A percentile compares a stretch with the other conserved stretches of the same genome.
These are phyloP conservation scores for Protophormia terraenovae DNA, from an alignment of 2,888 invertebrate genomes.

Conservation along the genomic window DNA sequence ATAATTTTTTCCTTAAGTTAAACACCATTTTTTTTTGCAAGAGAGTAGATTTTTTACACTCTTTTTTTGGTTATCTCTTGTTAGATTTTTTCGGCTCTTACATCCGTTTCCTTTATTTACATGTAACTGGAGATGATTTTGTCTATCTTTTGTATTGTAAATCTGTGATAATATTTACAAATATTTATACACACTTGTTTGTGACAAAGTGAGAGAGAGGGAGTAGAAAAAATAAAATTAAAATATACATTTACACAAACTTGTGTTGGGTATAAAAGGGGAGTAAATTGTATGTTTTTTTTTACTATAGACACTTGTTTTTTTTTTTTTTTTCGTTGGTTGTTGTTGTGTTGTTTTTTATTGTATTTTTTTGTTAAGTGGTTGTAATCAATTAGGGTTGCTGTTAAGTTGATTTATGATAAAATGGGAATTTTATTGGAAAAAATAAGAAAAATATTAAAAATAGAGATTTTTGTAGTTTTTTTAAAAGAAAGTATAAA, in stretches of 20 bases:
- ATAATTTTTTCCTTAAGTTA: background rate
- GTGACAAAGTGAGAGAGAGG: background rate
- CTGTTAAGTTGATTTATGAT: too few species aligned
- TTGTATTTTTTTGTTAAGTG: constrained; percentile 6
- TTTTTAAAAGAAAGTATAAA: too few species aligned
- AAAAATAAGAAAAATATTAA: too few species aligned
- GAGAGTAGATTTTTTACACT: background rate
- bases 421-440: too few species aligned
- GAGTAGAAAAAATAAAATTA: background rate
- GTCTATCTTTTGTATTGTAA: background rate
- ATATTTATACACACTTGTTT: constrained; percentile 31
- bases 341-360: constrained; percentile 4
- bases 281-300: constrained; percentile 42
- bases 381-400: constrained; percentile 4
- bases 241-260: background rate
- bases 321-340: too few species aligned
- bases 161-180: constrained; percentile 34
- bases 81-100: background rate
- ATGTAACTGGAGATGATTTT: background rate
- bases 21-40: constrained; percentile 3
- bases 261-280: constrained; percentile 44
- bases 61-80: background rate
- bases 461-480: too few species aligned
- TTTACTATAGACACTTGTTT: constrained; percentile 32
- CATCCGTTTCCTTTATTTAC: constrained; percentile 51